phyloP scores from a whole-genome alignment of 2,797 vertebrate species.

The Sebastes vulpes region DNA sequence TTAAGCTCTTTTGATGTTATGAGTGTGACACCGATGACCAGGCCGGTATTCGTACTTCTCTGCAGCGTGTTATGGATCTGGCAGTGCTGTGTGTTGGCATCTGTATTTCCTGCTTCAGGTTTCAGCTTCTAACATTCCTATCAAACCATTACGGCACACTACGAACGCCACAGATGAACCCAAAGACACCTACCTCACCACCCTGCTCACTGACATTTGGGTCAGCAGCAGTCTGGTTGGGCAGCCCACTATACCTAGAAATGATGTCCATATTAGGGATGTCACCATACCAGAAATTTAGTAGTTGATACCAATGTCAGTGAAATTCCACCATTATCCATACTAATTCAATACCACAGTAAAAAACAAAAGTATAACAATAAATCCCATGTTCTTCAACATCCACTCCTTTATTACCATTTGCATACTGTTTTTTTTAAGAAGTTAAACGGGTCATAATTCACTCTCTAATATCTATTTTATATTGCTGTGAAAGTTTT shows the following conservation, averaged over 20 bases:
- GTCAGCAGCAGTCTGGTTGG: conserved; percentile 1
- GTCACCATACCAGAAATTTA: too few relatives aligned
- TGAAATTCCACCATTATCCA: too few relatives aligned
- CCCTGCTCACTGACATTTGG: conserved; percentile 2
- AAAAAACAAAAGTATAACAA: too few relatives aligned
- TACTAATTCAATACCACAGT: too few relatives aligned
- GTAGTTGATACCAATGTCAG: too few relatives aligned
- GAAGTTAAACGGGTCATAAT: too few relatives aligned
- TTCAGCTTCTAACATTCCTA: conserved; percentile 68
- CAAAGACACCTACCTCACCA: conserved; percentile 9
- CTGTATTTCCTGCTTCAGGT: conserved; percentile 49
- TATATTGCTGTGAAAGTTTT: too few relatives aligned
- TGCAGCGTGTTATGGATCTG: conserved; percentile 32
- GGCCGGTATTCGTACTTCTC: conserved; percentile 39
- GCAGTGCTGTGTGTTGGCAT: conserved; percentile 30
- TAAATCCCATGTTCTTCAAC: too few relatives aligned
- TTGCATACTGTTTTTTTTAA: too few relatives aligned
- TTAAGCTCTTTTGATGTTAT: conserved; percentile 44
- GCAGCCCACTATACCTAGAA: background rate
- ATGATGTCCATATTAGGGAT: background rate
- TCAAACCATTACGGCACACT: conserved; percentile 38
- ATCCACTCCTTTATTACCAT: too few relatives aligned
- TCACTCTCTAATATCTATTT: too few relatives aligned
- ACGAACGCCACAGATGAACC: conserved; percentile 37
- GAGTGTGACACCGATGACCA: conserved; percentile 32